Evolutionary conservation across 2,888 invertebrate species (phyloP), one percentile per base, ranked within the genome.

Genomic region (Drosophila falleni): DNA sequence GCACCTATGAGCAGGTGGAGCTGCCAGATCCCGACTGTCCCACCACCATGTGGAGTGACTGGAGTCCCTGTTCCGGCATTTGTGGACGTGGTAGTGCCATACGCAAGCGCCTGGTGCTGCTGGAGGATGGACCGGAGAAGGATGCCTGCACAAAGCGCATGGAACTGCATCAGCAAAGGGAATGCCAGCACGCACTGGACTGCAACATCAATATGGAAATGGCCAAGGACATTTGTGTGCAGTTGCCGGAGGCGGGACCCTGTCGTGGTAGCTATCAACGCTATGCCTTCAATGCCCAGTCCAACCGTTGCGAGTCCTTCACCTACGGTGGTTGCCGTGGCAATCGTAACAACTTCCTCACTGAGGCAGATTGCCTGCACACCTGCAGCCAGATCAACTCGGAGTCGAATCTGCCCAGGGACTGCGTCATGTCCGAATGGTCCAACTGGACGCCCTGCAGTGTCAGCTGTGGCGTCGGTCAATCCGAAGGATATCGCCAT

Each of bases 261-360:
- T 99, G 99, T 92, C 95, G 96, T 64, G 98, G 97, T 0, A 94
- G 95, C 88, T 98, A 97, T 93, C 95, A 95, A 83, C 95, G 98
- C 64, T 99, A 97, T 96, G 96, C 96, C 75, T 99, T 96, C 93
- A 96, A 96, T 90, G 92, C 95, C 0, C 92, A 93, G 59, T 95
- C 95, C 89, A 94, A 95, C 64, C 96, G 95, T 93, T 99, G 99
- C 92, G 94, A 96, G 63, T 95, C 96, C 60, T 99, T 99, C 93
- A 94, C 94, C 60, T 99, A 97, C 93, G 97, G 98, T 42, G 97
- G 97, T 46, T 97, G 97, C 80, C 94, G 97, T 65, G 98, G 98
- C 42, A 98, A 97, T 93, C 94, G 95, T 87, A 99, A 99, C 93
- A 98, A 98, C 93, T 99, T 98, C 94, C 94, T 96, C 71, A 95